phyloP scores from a whole-genome alignment of 2,888 invertebrate species.

The Lasioglossum leucozonium region DNA sequence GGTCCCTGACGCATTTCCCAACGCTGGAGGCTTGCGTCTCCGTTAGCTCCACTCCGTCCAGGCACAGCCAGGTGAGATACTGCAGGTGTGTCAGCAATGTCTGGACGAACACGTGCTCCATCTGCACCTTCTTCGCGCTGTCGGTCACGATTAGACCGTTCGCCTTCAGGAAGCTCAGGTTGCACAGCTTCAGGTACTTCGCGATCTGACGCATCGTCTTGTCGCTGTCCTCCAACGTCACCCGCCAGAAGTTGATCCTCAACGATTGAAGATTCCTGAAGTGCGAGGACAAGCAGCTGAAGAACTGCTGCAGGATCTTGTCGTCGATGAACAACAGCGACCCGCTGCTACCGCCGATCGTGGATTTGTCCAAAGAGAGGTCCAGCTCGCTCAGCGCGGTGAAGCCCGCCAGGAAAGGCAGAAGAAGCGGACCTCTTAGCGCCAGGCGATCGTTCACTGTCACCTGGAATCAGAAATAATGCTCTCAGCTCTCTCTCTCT shows the following conservation, averaged over 20 bases:
- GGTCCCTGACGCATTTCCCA: conserved; percentile 83
- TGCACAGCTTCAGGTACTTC: conserved; percentile 81
- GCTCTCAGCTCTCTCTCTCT: no score
- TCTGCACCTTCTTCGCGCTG: conserved; percentile 79
- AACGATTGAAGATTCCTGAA: conserved; percentile 84
- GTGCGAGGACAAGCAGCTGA: conserved; percentile 83
- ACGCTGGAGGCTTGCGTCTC: conserved; percentile 80
- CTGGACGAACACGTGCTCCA: conserved; percentile 83
- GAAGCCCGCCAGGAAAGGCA: conserved; percentile 85
- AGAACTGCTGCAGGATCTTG: conserved; percentile 85
- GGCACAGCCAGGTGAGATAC: conserved; percentile 82
- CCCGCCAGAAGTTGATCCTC: conserved; percentile 83
- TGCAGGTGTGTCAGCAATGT: conserved; percentile 80
- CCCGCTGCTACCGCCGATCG: conserved; percentile 82
- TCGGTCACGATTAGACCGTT: conserved; percentile 82
- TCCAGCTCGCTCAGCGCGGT: conserved; percentile 85
- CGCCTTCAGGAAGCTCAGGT: conserved; percentile 82
- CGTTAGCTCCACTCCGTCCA: conserved; percentile 81
- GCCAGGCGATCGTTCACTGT: conserved; percentile 85
- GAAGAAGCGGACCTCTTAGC: conserved; percentile 85
- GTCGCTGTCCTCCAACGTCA: conserved; percentile 81
- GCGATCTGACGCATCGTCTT: conserved; percentile 82
- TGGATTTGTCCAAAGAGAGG: conserved; percentile 85
- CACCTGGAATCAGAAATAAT: conserved; percentile 78
- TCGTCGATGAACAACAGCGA: conserved; percentile 84